Base-by-base conservation (phyloP, 1,140 invertebrate species). In the Thaumetopoea pityocampa region DNA sequence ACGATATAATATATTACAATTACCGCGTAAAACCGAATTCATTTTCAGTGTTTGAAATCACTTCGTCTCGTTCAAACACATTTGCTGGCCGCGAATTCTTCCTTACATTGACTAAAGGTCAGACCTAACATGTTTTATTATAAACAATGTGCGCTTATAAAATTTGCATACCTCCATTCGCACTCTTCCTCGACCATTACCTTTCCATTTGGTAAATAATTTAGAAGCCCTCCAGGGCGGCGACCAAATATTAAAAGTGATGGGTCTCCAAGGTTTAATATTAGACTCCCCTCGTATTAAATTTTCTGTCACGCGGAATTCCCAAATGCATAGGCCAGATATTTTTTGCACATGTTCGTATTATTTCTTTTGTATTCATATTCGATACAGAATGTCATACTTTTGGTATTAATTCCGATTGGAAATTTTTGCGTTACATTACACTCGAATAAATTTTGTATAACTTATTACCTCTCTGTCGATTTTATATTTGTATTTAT, bases 321-420 rank as follows among this genome's bases (percentile, higher is more conserved):
- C 79, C 79, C 77, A 84, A 81, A 84, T 81, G 79, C 71, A 84
- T 76, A 71, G 64, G 72, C 62, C 62, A 73, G 65, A 81, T 81
- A 84, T 81, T 84, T 80, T 84, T 84, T 79, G 79, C 79, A 84
- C 79, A 84, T 84, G 79, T 84, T 84, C 79, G 69, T 73, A 77
- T 81, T 79, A 60, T 62, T 47, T 65, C 67, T 60, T 76, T 81
- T 84, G 70, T 77, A 50, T 37, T 49, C 49, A 36, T 54, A 69
- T 83, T 83, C 74, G 79, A 83, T 58, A 83, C 79, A 76, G 79
- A 78, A 79, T 81, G 74, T 68, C 69, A 68, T 47, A 61, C 37
- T 52, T 54, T 46, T 30, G 54, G 46, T 56, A 55, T 49, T 56
- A 46, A 59, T 67, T 62, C 48, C 49, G 51, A 71, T 67, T 71